Percentiles rank a stretch among this genome's conserved stretches.
Evolutionary conservation across 1,140 invertebrate genomes (phyloP).

Genomic region (Drosophila prosaltans): DNA sequence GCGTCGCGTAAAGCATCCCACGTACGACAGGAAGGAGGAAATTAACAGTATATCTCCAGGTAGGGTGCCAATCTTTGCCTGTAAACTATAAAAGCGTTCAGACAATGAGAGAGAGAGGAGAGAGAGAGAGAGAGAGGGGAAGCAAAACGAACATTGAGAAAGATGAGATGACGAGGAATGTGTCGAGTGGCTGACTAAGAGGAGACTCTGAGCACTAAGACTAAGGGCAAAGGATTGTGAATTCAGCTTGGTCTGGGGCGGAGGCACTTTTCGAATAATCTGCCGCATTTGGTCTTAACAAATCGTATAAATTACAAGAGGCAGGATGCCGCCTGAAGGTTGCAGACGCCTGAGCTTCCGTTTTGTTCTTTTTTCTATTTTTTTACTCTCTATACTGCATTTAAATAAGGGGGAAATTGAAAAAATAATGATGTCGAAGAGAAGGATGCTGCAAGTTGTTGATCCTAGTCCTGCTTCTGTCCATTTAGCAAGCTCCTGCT

Average conservation of each 20-base stretch:
- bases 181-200: not conserved
- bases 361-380: slow-evolving; percentile 6
- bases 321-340: slow-evolving; percentile 47
- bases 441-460: slow-evolving; percentile 39
- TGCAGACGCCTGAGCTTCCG: slow-evolving; percentile 31
- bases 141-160: not conserved
- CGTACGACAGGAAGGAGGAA: slow-evolving; percentile 97
- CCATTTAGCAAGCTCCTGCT: not conserved
- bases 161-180: not conserved
- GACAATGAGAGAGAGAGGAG: slow-evolving; percentile 10
- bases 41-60: slow-evolving; percentile 95
- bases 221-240: too few species aligned
- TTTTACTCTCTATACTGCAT: slow-evolving; percentile 22
- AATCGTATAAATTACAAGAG: slow-evolving; percentile 62
- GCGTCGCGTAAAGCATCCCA: slow-evolving; percentile 95
- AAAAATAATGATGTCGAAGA: slow-evolving; percentile 73
- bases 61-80: slow-evolving; percentile 88
- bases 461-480: not conserved
- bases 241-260: too few species aligned
- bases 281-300: slow-evolving; percentile 46
- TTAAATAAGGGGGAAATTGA: slow-evolving; percentile 78
- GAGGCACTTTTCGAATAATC: slow-evolving; percentile 10
- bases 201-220: too few species aligned
- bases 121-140: not conserved
- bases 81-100: slow-evolving; percentile 71